These are phyloP conservation scores for Enteromius mattozi DNA, from an alignment of 2,797 vertebrate species.

Conservation along the genomic window DNA sequence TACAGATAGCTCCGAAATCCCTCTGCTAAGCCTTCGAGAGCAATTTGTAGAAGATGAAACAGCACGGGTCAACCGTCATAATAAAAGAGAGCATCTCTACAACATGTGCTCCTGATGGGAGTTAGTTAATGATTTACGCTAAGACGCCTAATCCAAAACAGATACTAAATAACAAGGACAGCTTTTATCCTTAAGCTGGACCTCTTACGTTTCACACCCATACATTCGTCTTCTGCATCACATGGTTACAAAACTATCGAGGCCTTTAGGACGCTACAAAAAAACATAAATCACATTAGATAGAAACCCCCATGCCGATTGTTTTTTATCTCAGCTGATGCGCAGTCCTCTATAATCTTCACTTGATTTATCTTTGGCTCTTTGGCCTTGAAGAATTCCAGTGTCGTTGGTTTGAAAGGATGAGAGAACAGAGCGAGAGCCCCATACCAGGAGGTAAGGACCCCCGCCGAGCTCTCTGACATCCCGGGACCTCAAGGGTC, in stretches of 20 bases:
- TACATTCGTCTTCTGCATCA: slow-evolving; percentile 15
- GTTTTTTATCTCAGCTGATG: slow-evolving; percentile 47
- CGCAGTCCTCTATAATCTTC: slow-evolving; percentile 53
- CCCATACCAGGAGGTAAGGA: slow-evolving; percentile 22
- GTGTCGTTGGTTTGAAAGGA: slow-evolving; percentile 37
- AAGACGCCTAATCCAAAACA: slow-evolving; percentile 46
- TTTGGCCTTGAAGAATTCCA: slow-evolving; percentile 61
- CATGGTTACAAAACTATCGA: neutral
- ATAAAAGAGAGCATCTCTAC: slow-evolving; percentile 24
- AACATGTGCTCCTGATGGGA: neutral
- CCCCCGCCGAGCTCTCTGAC: slow-evolving; percentile 25
- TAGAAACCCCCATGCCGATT: slow-evolving; percentile 22
- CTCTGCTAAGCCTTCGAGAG: slow-evolving; percentile 44
- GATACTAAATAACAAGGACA: slow-evolving; percentile 48
- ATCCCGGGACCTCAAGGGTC: slow-evolving; percentile 34
- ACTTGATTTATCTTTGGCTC: slow-evolving; percentile 61
- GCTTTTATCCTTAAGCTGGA: slow-evolving; percentile 34
- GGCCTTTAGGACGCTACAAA: slow-evolving; percentile 15
- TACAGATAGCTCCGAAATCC: slow-evolving; percentile 41
- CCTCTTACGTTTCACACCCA: slow-evolving; percentile 16
- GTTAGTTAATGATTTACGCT: slow-evolving; percentile 45
- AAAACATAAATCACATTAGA: neutral
- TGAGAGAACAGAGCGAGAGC: slow-evolving; percentile 50
- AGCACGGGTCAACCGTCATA: neutral
- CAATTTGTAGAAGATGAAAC: slow-evolving; percentile 32